These are phyloP conservation scores for Notoglanidium macrostoma DNA, from an alignment of 2,797 vertebrate genomes.

Conservation along the genomic window DNA sequence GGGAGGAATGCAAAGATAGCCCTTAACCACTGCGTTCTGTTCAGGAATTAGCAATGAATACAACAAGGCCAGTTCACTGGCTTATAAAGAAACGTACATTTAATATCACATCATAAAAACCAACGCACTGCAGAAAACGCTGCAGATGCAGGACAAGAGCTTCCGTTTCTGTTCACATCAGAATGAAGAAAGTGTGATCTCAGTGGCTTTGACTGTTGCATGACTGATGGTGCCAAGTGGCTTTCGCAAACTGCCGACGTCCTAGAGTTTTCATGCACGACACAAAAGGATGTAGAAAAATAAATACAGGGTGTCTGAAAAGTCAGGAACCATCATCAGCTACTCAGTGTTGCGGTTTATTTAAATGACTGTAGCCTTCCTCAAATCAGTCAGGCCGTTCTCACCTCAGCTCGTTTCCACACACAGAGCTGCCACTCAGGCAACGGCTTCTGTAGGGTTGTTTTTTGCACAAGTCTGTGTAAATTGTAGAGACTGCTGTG, in stretches of 20 bases:
- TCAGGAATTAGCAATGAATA: background rate
- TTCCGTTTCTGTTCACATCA: background rate
- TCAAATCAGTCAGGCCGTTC: background rate
- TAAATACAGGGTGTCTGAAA: background rate
- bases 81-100: background rate
- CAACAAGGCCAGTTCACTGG: background rate
- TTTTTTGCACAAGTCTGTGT: background rate
- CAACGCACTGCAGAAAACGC: too few relatives aligned
- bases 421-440: background rate
- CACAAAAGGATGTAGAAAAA: background rate
- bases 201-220: background rate
- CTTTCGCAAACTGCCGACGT: background rate
- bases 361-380: background rate
- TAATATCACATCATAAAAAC: background rate
- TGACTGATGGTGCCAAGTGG: background rate
- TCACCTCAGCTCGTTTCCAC: background rate
- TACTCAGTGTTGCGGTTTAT: too few relatives aligned
- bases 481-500: background rate
- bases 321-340: background rate
- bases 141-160: background rate
- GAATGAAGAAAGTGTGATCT: background rate
- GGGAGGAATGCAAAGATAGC: background rate
- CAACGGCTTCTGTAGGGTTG: background rate
- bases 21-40: background rate
- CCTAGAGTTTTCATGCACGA: background rate